A percentile compares a stretch with the other conserved stretches of the same genome.
phyloP scores from a whole-genome alignment of 2,888 invertebrate genomes.

The Pammene fasciana region DNA sequence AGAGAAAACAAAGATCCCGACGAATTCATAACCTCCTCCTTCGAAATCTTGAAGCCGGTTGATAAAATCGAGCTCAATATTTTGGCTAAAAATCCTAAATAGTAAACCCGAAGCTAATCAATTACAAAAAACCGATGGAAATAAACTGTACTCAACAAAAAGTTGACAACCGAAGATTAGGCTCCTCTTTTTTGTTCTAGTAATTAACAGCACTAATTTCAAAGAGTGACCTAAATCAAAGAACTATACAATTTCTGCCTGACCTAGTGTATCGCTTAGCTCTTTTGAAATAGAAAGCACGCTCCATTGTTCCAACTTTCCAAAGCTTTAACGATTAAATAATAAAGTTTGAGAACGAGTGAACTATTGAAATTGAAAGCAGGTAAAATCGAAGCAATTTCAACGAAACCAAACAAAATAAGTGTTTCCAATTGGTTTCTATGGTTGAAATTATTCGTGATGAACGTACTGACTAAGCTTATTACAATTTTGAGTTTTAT shows the following conservation, averaged over 20 bases:
- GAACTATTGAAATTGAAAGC: slow-evolving; percentile 24
- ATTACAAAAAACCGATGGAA: not conserved
- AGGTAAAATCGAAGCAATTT: slow-evolving; percentile 20
- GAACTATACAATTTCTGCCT: slow-evolving; percentile 5
- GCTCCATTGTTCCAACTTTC: slow-evolving; percentile 37
- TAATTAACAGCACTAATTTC: slow-evolving; percentile 26
- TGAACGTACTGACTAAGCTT: not conserved
- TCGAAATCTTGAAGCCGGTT: too few relatives aligned
- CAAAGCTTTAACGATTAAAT: slow-evolving; percentile 27
- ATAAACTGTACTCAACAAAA: not conserved
- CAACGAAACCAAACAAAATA: slow-evolving; percentile 18
- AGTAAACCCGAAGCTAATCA: not conserved
- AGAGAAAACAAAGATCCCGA: too few relatives aligned
- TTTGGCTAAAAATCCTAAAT: not conserved
- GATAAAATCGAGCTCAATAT: too few relatives aligned
- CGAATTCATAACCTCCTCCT: too few relatives aligned
- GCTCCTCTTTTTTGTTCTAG: not conserved
- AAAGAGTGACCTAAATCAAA: slow-evolving; percentile 17
- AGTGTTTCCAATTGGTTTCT: slow-evolving; percentile 15
- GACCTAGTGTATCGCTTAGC: slow-evolving; percentile 28
- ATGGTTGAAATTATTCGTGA: not conserved
- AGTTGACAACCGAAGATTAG: not conserved
- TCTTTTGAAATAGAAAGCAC: slow-evolving; percentile 41
- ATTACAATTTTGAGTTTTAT: not conserved
- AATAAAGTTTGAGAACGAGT: slow-evolving; percentile 9